Percentiles rank a stretch among this genome's conserved stretches.
phyloP scores from a whole-genome alignment of 2,113 vertebrate species.

The Nipponia nippon region DNA sequence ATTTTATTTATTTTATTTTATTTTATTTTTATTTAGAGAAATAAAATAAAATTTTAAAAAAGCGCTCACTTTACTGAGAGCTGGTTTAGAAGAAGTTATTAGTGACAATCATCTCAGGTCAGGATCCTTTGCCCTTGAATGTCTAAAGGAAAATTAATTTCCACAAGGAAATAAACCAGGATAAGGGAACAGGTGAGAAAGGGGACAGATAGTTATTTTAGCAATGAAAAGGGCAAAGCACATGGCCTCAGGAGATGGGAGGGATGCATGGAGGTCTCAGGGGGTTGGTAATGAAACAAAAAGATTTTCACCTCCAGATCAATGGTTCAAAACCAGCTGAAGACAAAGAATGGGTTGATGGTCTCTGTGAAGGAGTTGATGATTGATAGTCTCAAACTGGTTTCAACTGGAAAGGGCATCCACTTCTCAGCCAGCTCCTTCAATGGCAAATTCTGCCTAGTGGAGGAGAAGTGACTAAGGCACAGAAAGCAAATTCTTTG shows the following conservation, averaged over 20 bases:
- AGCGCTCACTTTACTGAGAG: not conserved
- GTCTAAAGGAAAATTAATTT: constrained; percentile 9
- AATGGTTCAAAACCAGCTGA: not conserved
- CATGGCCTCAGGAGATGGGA: not conserved
- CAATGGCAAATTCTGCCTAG: not conserved
- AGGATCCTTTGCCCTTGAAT: not conserved
- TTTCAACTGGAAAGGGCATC: not conserved
- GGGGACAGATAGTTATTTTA: not conserved
- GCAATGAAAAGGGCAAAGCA: not conserved
- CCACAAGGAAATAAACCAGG: not conserved
- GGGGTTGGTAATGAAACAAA: not conserved
- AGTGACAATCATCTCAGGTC: not conserved
- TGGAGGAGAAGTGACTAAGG: not conserved
- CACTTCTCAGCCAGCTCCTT: not conserved
- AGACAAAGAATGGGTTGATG: not conserved
- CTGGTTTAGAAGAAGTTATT: not conserved
- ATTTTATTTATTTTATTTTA: too few relatives aligned
- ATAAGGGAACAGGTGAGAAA: not conserved
- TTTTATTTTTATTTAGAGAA: too few relatives aligned
- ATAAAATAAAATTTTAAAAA: not conserved
- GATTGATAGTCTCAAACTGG: not conserved
- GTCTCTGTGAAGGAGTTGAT: not conserved
- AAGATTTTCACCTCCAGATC: not conserved
- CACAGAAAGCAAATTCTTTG: not conserved
- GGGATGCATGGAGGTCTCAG: not conserved